Evolutionary conservation across 1,140 invertebrate genomes (phyloP).

Genomic region (Drosophila obscura): DNA sequence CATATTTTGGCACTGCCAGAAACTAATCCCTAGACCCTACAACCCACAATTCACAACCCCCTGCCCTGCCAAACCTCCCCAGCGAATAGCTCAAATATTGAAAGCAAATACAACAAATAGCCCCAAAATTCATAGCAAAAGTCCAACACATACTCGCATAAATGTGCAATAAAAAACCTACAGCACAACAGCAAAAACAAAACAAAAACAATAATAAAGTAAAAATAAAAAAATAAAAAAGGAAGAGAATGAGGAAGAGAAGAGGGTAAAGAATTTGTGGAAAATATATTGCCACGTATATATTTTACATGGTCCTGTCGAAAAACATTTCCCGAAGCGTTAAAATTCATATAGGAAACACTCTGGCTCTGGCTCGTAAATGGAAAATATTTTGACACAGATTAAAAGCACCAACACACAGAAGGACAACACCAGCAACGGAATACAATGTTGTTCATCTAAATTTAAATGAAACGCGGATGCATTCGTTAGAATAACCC

Average conservation of each 20-base stretch:
- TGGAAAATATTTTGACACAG: constrained; percentile 64
- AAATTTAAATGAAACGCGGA: constrained; percentile 64
- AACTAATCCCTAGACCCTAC: constrained; percentile 50
- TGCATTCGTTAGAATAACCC: constrained; percentile 51
- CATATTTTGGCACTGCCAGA: constrained; percentile 59
- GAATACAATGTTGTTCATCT: constrained; percentile 61
- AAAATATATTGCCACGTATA: constrained; percentile 45
- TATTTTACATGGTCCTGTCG: constrained; percentile 27
- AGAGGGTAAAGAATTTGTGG: constrained; percentile 14
- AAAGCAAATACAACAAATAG: constrained; percentile 39
- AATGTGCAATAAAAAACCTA: constrained; percentile 42
- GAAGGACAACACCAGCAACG: constrained; percentile 9
- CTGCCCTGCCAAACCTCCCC: constrained; percentile 1
- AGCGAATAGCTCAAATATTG: constrained; percentile 52
- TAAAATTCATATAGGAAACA: constrained; percentile 45
- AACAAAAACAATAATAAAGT: constrained; percentile 8
- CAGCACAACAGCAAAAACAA: constrained; percentile 4
- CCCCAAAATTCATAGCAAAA: constrained; percentile 16
- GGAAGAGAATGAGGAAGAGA: neutral
- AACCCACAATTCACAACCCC: constrained; percentile 1
- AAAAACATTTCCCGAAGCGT: constrained; percentile 63
- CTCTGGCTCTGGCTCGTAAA: too few relatives aligned
- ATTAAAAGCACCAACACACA: constrained; percentile 55
- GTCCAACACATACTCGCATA: constrained; percentile 33
- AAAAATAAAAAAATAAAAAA: constrained; percentile 7